Evolutionary conservation across 2,888 invertebrate species (phyloP).

Genomic region (Lasioglossum figueresi): DNA sequence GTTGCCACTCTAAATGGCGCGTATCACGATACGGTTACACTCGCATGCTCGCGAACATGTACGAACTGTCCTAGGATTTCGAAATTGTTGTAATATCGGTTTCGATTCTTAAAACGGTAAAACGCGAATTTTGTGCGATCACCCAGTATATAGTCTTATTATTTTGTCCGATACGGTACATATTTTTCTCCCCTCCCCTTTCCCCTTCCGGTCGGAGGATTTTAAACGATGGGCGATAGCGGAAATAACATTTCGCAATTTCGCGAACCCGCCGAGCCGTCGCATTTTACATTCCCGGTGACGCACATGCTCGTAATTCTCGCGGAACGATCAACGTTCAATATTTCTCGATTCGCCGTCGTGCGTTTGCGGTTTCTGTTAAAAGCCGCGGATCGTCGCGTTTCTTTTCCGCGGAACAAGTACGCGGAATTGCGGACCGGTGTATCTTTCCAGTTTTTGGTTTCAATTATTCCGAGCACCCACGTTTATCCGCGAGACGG

Average conservation of each 20-base stretch:
- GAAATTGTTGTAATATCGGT: neutral
- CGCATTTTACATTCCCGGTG: neutral
- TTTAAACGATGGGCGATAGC: neutral
- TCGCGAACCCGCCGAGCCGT: neutral
- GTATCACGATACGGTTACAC: neutral
- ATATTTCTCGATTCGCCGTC: neutral
- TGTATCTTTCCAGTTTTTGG: constrained; percentile 1
- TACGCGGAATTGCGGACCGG: neutral
- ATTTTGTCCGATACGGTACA: neutral
- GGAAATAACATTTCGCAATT: neutral
- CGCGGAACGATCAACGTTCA: constrained; percentile 3
- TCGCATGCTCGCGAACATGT: neutral
- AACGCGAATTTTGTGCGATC: neutral
- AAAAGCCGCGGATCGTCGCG: neutral
- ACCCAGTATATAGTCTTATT: neutral
- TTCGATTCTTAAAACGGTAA: neutral
- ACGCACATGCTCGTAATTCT: neutral
- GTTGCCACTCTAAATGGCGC: constrained; percentile 10
- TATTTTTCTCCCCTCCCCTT: neutral
- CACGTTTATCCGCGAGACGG: neutral
- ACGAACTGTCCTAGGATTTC: neutral
- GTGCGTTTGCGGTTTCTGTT: neutral
- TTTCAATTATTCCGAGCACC: neutral
- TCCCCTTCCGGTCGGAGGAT: neutral
- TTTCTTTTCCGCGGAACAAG: neutral